Percentiles rank a stretch among this genome's conserved stretches.
Evolutionary conservation across 2,888 invertebrate genomes (phyloP).

Genomic region (Stictocephala bisonia): DNA sequence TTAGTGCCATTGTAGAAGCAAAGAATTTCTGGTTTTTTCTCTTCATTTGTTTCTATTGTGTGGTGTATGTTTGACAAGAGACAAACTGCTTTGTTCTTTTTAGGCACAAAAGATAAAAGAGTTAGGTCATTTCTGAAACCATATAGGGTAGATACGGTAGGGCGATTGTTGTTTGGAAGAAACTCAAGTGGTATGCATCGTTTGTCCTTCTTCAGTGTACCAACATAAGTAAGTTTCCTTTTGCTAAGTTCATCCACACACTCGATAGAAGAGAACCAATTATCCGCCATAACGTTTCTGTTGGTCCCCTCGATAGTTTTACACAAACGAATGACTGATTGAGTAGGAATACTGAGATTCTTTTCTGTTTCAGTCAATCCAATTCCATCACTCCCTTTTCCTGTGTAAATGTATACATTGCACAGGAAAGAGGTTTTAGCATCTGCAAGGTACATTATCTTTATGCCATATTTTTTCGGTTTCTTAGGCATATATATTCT

Average conservation of each 20-base stretch:
- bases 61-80: conserved; percentile 52
- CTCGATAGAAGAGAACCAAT: conserved; percentile 61
- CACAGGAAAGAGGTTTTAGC: neutral
- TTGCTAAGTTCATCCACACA: conserved; percentile 52
- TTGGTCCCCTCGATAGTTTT: conserved; percentile 59
- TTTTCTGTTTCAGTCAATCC: conserved; percentile 56
- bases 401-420: conserved; percentile 34
- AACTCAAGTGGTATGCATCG: conserved; percentile 48
- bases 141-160: conserved; percentile 33
- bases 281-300: conserved; percentile 60
- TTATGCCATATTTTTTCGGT: conserved; percentile 59
- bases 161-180: conserved; percentile 30
- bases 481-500: conserved; percentile 34
- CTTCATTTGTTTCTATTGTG: conserved; percentile 24
- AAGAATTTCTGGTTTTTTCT: conserved; percentile 51
- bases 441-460: conserved; percentile 53
- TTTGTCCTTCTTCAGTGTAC: conserved; percentile 49
- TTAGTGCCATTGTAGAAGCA: conserved; percentile 49
- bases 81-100: conserved; percentile 49
- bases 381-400: conserved; percentile 55
- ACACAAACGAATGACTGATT: conserved; percentile 58
- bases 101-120: conserved; percentile 50
- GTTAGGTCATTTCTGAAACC: conserved; percentile 45
- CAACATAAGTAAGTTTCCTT: conserved; percentile 42
- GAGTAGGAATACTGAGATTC: conserved; percentile 59